Conservation (phyloP, 2,888 invertebrate species). For the Stenodema calcarata region DNA sequence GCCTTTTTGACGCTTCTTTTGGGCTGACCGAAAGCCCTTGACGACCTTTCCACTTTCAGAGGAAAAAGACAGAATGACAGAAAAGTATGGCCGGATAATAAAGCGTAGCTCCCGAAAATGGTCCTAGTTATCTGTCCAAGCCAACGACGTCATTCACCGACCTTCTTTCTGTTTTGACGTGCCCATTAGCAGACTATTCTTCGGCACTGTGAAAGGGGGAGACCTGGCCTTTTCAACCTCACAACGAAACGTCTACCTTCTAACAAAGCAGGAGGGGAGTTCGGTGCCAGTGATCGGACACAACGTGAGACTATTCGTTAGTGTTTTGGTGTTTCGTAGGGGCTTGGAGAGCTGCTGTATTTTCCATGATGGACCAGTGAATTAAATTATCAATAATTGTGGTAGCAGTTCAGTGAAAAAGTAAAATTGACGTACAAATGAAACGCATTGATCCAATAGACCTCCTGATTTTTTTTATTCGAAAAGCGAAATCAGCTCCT, state of each 20-base stretch:
- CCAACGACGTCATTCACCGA: neutral
- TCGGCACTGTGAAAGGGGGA: neutral
- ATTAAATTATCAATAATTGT: no score
- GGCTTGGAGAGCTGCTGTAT: no score
- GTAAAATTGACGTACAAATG: no score
- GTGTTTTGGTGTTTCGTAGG: neutral
- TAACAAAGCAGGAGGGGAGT: neutral
- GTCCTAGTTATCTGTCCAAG: neutral
- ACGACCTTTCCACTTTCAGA: neutral
- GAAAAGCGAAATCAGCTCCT: no score
- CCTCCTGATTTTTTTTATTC: no score
- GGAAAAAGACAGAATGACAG: neutral
- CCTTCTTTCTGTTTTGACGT: neutral
- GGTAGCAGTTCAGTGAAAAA: no score
- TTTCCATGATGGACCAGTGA: no score
- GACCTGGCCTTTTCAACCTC: neutral
- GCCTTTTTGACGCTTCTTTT: no score
- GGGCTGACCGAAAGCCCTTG: no score
- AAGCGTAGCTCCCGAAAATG: neutral
- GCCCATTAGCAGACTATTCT: neutral
- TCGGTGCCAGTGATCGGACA: neutral
- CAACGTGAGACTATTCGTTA: neutral
- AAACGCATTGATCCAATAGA: no score
- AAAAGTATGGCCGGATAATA: neutral
- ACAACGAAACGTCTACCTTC: neutral